phyloP scores from a whole-genome alignment of 2,113 vertebrate genomes.

The Cynopterus brachyotis region DNA sequence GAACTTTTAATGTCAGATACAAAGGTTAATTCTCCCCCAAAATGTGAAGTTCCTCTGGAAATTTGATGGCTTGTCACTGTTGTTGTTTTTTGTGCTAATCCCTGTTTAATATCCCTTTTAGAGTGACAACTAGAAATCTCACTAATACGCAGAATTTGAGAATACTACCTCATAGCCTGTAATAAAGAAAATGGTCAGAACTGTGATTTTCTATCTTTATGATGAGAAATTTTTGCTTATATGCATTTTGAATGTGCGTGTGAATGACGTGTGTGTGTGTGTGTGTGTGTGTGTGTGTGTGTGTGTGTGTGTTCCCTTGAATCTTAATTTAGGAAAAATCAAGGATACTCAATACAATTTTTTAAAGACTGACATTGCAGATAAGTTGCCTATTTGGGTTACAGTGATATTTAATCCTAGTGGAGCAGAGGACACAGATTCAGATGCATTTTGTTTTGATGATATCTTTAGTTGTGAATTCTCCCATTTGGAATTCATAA shows the following conservation, averaged over 20 bases:
- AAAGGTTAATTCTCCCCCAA: background rate
- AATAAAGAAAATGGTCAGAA: background rate
- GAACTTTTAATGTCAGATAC: background rate
- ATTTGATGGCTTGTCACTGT: background rate
- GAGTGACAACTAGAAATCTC: background rate
- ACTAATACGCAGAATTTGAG: background rate
- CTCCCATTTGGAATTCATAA: constrained; percentile 69
- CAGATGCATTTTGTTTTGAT: constrained; percentile 48
- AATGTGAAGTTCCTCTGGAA: background rate
- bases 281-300: background rate
- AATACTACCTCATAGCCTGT: background rate
- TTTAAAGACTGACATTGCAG: background rate
- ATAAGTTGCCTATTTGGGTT: constrained; percentile 62
- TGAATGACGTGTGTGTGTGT: background rate
- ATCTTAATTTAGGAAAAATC: constrained; percentile 39
- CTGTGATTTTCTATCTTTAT: background rate
- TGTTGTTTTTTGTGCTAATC: background rate
- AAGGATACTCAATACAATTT: background rate
- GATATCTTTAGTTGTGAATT: constrained; percentile 50
- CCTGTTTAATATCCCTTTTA: background rate
- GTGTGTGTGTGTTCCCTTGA: background rate
- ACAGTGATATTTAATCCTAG: constrained; percentile 44
- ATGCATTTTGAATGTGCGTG: background rate
- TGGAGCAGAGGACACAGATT: constrained; percentile 14
- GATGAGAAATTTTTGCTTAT: background rate